phyloP scores from a whole-genome alignment of 1,140 invertebrate species.

The Berghia stephanieae region DNA sequence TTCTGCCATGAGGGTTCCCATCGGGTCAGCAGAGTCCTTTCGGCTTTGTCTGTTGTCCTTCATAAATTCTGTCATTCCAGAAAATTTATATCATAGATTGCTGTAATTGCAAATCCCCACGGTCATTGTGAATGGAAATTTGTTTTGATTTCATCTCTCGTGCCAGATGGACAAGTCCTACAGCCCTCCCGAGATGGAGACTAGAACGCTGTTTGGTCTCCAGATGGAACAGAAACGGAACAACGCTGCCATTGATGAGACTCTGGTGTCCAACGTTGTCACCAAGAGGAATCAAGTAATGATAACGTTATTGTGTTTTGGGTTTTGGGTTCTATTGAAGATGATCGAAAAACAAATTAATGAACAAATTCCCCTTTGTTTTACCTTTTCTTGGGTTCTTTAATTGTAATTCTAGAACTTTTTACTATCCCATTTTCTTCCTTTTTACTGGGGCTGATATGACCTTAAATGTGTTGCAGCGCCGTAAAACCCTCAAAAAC shows the following conservation, averaged over 20 bases:
- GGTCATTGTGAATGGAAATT: neutral
- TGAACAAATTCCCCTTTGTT: too few species aligned
- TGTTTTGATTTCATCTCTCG: constrained; percentile 17
- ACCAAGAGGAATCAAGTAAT: constrained; percentile 75
- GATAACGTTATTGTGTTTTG: neutral
- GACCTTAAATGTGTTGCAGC: too few species aligned
- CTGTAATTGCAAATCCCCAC: neutral
- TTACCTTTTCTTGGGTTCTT: too few species aligned
- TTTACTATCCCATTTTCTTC: too few species aligned
- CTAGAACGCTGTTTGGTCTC: constrained; percentile 89
- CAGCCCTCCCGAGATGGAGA: constrained; percentile 82
- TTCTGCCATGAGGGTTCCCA: too few species aligned
- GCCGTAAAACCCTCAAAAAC: too few species aligned
- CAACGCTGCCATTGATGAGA: constrained; percentile 82
- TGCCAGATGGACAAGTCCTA: constrained; percentile 88
- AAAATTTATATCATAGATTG: neutral
- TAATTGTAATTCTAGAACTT: too few species aligned
- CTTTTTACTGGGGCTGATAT: too few species aligned
- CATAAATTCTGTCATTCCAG: neutral
- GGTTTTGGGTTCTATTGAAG: neutral
- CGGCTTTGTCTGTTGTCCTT: too few species aligned
- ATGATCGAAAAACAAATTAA: too few species aligned
- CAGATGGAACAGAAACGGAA: constrained; percentile 93
- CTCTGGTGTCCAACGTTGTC: constrained; percentile 86
- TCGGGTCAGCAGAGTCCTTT: too few species aligned